phyloP scores from a whole-genome alignment of 2,888 invertebrate genomes.

The Rhogogaster chlorosoma region DNA sequence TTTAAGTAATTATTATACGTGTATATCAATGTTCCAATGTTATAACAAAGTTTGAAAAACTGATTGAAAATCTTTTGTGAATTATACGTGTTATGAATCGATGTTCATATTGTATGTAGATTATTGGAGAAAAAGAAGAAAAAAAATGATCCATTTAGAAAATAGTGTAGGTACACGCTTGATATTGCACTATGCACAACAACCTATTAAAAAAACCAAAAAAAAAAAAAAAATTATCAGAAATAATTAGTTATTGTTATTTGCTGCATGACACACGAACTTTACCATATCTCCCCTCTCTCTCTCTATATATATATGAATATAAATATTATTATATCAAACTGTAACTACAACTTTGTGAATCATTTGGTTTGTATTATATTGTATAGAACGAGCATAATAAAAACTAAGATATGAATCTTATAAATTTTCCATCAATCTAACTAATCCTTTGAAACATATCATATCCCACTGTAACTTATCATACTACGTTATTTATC shows the following conservation, averaged over 20 bases:
- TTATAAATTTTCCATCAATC: constrained; percentile 56
- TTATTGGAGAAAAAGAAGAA: neutral
- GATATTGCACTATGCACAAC: constrained; percentile 45
- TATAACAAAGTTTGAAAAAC: neutral
- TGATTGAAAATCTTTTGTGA: neutral
- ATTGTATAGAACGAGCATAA: constrained; percentile 75
- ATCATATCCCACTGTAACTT: neutral
- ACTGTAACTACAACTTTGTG: constrained; percentile 55
- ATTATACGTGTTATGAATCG: neutral
- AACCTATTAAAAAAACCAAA: neutral
- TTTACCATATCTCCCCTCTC: constrained; percentile 8
- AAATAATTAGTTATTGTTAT: constrained; percentile 7
- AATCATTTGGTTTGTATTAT: constrained; percentile 74
- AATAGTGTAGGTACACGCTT: constrained; percentile 47
- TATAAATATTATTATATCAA: constrained; percentile 2
- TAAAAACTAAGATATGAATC: constrained; percentile 71
- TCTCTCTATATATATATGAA: constrained; percentile 12
- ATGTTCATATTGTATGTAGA: constrained; percentile 37
- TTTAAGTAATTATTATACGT: constrained; percentile 20
- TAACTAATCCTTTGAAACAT: neutral
- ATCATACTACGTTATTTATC: neutral
- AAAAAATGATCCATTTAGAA: neutral
- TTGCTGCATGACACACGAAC: constrained; percentile 14
- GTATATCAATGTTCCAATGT: constrained; percentile 37
- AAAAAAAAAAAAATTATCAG: too few relatives aligned